These are phyloP conservation scores for Platichthys stellatus DNA, from an alignment of 2,113 vertebrate species.

Conservation along the genomic window DNA sequence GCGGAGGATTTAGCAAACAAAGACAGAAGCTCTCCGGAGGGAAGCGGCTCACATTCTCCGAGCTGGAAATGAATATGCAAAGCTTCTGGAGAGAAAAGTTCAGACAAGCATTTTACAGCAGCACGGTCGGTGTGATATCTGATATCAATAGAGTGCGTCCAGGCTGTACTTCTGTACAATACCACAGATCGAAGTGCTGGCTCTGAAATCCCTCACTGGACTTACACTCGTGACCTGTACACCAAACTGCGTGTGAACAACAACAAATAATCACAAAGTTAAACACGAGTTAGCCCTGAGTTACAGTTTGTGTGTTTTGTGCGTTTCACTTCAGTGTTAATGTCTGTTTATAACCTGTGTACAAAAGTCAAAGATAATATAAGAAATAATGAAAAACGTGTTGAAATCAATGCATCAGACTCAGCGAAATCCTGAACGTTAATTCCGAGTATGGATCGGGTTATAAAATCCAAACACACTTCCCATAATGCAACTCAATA, in stretches of 20 bases:
- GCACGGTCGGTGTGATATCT: constrained; percentile 24
- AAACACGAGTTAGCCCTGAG: neutral
- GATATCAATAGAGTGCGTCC: constrained; percentile 31
- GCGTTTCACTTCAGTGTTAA: neutral
- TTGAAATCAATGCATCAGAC: too few species aligned
- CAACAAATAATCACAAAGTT: neutral
- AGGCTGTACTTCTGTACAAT: neutral
- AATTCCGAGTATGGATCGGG: too few species aligned
- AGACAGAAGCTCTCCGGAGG: constrained; percentile 9
- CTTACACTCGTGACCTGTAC: constrained; percentile 7
- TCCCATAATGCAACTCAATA: too few species aligned
- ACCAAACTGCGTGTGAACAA: neutral
- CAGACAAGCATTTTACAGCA: constrained; percentile 47
- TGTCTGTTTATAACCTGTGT: neutral
- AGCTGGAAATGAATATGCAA: constrained; percentile 18
- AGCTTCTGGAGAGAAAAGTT: constrained; percentile 38
- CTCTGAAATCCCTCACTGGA: constrained; percentile 25
- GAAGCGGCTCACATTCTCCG: constrained; percentile 1
- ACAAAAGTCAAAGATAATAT: neutral
- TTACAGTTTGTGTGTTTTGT: neutral
- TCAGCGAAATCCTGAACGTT: too few species aligned
- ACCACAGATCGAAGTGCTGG: constrained; percentile 20
- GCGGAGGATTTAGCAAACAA: constrained; percentile 16
- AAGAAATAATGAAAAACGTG: too few species aligned
- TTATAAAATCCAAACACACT: too few species aligned